These are phyloP conservation scores for Acrobasis suavella DNA, from an alignment of 2,888 invertebrate species.

Conservation along the genomic window DNA sequence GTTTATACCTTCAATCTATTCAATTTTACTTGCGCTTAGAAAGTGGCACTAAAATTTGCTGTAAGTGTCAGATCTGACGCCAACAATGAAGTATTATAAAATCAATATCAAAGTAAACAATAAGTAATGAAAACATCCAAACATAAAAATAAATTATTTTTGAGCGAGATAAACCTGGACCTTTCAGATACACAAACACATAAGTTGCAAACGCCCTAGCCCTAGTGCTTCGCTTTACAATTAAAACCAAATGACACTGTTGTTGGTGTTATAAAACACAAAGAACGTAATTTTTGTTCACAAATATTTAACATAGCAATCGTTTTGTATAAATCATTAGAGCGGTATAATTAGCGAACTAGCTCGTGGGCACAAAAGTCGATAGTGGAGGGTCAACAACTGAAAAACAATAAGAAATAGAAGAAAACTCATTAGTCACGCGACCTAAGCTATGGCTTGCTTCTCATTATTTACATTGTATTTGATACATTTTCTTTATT, in stretches of 20 bases:
- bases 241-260: neutral
- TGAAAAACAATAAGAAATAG: constrained; percentile 78
- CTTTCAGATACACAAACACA: too few relatives aligned
- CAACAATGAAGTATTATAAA: too few relatives aligned
- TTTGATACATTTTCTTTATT: constrained; percentile 31
- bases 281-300: constrained; percentile 17
- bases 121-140: too few relatives aligned
- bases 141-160: too few relatives aligned
- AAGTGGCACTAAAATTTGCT: too few relatives aligned
- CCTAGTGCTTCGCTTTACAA: neutral
- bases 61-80: too few relatives aligned
- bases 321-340: constrained; percentile 65
- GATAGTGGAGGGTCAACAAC: constrained; percentile 72
- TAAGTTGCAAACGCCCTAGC: too few relatives aligned
- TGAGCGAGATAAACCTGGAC: too few relatives aligned
- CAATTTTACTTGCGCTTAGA: too few relatives aligned
- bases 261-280: constrained; percentile 17
- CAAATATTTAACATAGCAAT: constrained; percentile 45
- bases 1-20: too few relatives aligned
- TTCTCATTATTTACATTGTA: constrained; percentile 44
- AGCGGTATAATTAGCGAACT: constrained; percentile 62
- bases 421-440: constrained; percentile 77
- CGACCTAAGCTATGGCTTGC: constrained; percentile 49
- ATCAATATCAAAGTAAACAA: too few relatives aligned
- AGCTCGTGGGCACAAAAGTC: constrained; percentile 59